phyloP scores from a whole-genome alignment of 2,113 vertebrate species.

The Castor canadensis region DNA sequence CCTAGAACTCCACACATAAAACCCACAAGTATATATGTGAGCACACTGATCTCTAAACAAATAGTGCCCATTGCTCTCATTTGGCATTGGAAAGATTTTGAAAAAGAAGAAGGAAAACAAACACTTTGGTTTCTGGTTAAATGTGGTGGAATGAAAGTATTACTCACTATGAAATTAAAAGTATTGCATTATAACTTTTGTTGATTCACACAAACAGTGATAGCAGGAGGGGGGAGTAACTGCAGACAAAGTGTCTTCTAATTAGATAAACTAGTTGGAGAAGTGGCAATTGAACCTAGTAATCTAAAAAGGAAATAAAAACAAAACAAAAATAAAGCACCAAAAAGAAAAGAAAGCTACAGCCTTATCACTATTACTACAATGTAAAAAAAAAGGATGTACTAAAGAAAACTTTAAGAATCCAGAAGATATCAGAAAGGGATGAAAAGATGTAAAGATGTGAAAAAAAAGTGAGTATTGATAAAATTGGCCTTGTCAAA shows the following conservation, averaged over 20 bases:
- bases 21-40: not conserved
- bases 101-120: not conserved
- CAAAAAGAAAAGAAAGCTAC: not conserved
- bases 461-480: not conserved
- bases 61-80: not conserved
- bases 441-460: no score
- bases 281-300: not conserved
- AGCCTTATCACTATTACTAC: not conserved
- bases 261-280: not conserved
- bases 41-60: not conserved
- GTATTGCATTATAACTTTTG: not conserved
- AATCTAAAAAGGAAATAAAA: not conserved
- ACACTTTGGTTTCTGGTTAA: not conserved
- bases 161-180: not conserved
- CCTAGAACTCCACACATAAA: not conserved
- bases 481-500: not conserved
- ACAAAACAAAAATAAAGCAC: not conserved
- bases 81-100: not conserved
- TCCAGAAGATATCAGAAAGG: not conserved
- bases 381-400: not conserved
- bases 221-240: not conserved
- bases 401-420: not conserved
- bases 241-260: not conserved
- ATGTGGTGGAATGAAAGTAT: not conserved
- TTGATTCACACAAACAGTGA: not conserved